Evolutionary conservation across 2,797 vertebrate genomes (phyloP).

Genomic region (Ataeniobius toweri): DNA sequence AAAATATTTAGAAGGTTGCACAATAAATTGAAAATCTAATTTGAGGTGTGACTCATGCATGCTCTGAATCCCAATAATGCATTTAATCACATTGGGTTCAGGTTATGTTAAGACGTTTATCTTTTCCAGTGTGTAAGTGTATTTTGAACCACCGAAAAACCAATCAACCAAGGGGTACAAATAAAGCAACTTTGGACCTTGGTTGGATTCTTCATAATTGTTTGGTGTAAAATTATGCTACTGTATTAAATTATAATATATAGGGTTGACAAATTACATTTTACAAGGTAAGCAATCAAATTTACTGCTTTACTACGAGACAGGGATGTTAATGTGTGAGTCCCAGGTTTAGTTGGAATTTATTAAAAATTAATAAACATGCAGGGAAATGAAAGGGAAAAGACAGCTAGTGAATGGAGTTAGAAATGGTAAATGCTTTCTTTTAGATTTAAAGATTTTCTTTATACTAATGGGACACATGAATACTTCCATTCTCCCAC

Average conservation of each 20-base stretch:
- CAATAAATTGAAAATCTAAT: not conserved
- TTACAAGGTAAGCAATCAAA: not conserved
- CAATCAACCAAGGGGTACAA: too few species aligned
- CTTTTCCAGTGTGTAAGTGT: too few species aligned
- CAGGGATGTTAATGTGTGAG: not conserved
- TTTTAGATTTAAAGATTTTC: constrained; percentile 27
- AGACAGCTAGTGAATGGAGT: not conserved
- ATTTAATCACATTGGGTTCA: not conserved
- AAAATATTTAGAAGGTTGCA: not conserved
- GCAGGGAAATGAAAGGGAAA: not conserved
- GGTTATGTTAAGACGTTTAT: too few species aligned
- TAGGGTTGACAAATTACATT: too few species aligned
- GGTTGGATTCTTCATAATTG: not conserved
- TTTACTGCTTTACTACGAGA: not conserved
- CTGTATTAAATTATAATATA: not conserved
- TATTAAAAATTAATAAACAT: not conserved
- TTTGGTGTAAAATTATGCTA: not conserved
- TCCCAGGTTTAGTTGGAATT: not conserved
- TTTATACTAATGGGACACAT: constrained; percentile 11
- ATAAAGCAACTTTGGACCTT: too few species aligned
- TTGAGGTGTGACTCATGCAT: not conserved
- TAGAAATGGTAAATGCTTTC: constrained; percentile 21
- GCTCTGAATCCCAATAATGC: not conserved
- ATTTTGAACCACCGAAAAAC: too few species aligned
- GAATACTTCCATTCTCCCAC: constrained; percentile 9